Evolutionary conservation across 2,797 vertebrate species (phyloP), one percentile per base, ranked within the genome.

Genomic region (Micropoecilia bifurca): DNA sequence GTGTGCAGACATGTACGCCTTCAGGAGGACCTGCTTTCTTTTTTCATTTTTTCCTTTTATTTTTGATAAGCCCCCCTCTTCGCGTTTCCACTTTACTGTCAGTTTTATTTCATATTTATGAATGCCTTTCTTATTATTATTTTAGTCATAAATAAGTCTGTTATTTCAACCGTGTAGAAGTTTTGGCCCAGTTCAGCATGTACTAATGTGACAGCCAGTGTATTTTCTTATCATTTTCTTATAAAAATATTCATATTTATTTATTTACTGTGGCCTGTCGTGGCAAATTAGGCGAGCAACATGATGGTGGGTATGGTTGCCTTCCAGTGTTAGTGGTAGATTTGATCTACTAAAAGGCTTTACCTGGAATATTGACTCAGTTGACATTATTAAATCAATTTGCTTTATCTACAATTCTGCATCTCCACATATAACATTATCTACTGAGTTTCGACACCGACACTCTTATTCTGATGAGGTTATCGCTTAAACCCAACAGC

Each of bases 161-260:
- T 78, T 55, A 80, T 68, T 86, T 84, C 68, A 36, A 20, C 30
- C 33, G 59, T 36, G 12, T 63, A 63, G 14, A 12, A 75, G 43
- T 72, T 82, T 74, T 80, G 86, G 86, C 89, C 87, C 83, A 55
- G 76, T 48, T 81, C 75, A 89, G 73, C 78, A 75, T 85, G 76
- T 47, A 45, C 84, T 87, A 80, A 80, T 72, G 80, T 81, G 28
- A 75, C 66, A 90, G 74, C 76, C 77, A 78, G 72, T 55, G 79
- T 87, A 71, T 88, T 87, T 82, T 68, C 79, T 39, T 48, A 82
- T 85, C 47, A 88, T 79, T 75, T 33, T 33, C 33, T 33, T 33
- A 33, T 33, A 33, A 33, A 73, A 90, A 86, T 79, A 80, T 78
- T 78, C 77, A 82, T 66, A 91, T 85, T 81, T 45, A 59, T 79